Evolutionary conservation across 1,140 invertebrate species (phyloP), one percentile per base, ranked within the genome.

Genomic region (Drosophila nasuta): DNA sequence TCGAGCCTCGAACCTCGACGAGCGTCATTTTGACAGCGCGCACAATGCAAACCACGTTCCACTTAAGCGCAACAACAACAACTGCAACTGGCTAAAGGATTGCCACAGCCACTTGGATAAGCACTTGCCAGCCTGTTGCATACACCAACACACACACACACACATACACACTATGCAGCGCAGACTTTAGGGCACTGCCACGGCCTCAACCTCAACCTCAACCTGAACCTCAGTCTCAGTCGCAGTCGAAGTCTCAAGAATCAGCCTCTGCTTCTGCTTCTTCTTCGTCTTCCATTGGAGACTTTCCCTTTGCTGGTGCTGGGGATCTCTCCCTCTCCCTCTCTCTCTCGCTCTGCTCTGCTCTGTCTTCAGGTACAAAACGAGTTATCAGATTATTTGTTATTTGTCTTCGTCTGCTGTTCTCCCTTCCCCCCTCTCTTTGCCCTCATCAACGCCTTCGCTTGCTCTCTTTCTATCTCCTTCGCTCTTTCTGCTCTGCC

Each of bases 311-410:
- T 73, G 83, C 59, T 67, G 63, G 62, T 41, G 35, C 51, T 65
- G 69, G 69, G 49, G 52, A 33, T 66, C 67, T 62, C 58, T 62
- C 15, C 3, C 20, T 25, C 20, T 25, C 20, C 17, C 20, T 20
- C 20, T 20, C 20, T 25, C 3, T 25, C 3, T 25, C 20, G 20
- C 20, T 25, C 3, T 25, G 3, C 20, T 0, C 8, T 38, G 41
- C 41, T n/a, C 69, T 57, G 62, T 68, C 51, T 62, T 77, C 80
- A 88, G 83, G 83, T 83, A 90, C 86, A 90, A 90, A 90, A 90
- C 86, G 86, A 90, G 86, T 90, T 90, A 90, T 90, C 86, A 90
- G 86, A 90, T 90, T 90, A 90, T 90, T 90, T 90, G 86, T 90
- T 90, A 89, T 89, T 81, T 85, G 77, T 81, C 78, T 89, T 83